phyloP scores from a whole-genome alignment of 37 sponge, comb jelly and placozoan genomes.

The Theonella swinhoei region DNA sequence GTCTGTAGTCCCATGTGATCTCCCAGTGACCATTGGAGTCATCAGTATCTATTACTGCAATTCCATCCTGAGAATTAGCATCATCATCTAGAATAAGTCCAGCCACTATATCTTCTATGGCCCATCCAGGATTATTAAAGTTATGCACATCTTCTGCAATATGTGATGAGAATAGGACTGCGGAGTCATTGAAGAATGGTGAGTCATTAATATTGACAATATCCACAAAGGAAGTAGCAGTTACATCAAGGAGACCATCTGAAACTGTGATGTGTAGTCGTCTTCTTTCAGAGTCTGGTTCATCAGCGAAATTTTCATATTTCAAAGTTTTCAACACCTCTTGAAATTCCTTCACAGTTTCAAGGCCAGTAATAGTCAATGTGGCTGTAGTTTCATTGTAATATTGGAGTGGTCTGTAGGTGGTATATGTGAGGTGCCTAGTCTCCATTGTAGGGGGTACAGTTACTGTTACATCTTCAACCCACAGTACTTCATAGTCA shows the following conservation, averaged over 20 bases:
- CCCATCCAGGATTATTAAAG: conserved; percentile 71
- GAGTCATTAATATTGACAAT: conserved; percentile 82
- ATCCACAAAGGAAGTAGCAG: conserved; percentile 41
- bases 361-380: conserved; percentile 74
- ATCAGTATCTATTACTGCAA: conserved; percentile 71
- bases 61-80: conserved; percentile 52
- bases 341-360: conserved; percentile 72
- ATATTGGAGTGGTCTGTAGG: conserved; percentile 57
- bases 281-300: conserved; percentile 59
- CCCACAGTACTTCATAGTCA: conserved; percentile 62
- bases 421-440: conserved; percentile 55
- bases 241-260: conserved; percentile 70
- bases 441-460: conserved; percentile 18
- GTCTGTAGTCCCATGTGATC: conserved; percentile 61
- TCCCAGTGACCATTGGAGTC: conserved; percentile 81
- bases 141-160: conserved; percentile 65
- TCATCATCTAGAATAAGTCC: conserved; percentile 72
- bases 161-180: conserved; percentile 20
- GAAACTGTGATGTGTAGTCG: conserved; percentile 43
- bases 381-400: conserved; percentile 71
- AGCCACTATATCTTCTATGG: conserved; percentile 58
- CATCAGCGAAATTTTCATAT: conserved; percentile 81
- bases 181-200: conserved; percentile 70
- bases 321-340: conserved; percentile 74
- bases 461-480: conserved; percentile 53